Evolutionary conservation across 2,888 invertebrate genomes (phyloP).

Genomic region (Allygus modestus): DNA sequence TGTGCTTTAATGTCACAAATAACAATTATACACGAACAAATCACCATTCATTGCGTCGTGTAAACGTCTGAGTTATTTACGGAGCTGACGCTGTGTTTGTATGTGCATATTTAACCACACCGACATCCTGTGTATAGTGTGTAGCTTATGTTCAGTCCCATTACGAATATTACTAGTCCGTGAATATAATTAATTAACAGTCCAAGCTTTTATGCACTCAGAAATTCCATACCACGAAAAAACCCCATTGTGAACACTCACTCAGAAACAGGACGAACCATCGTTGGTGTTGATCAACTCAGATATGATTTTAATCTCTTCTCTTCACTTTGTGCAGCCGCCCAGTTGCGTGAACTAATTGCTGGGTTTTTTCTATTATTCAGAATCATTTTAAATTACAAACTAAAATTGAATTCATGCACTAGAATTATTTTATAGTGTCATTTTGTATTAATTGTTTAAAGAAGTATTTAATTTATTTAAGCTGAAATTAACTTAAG

Average conservation of each 20-base stretch:
- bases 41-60: too few species aligned
- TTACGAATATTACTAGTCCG: conserved; percentile 6
- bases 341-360: conserved; percentile 8
- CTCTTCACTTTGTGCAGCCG: conserved; percentile 21
- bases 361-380: neutral
- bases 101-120: conserved; percentile 6
- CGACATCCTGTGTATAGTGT: neutral
- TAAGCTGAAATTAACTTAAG: too few species aligned
- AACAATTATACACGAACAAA: too few species aligned
- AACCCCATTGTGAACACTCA: conserved; percentile 4
- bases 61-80: too few species aligned
- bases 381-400: too few species aligned
- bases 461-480: too few species aligned
- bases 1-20: too few species aligned
- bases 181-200: conserved; percentile 35
- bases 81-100: neutral
- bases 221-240: neutral
- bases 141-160: neutral
- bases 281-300: conserved; percentile 4
- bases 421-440: too few species aligned
- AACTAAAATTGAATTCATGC: too few species aligned
- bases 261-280: neutral
- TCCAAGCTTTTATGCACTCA: conserved; percentile 16
- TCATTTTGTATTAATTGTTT: too few species aligned
- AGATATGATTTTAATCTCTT: conserved; percentile 10